Evolutionary conservation across 2,113 vertebrate species (phyloP), one percentile per base, ranked within the genome.

Genomic region (Notothenia rossii): DNA sequence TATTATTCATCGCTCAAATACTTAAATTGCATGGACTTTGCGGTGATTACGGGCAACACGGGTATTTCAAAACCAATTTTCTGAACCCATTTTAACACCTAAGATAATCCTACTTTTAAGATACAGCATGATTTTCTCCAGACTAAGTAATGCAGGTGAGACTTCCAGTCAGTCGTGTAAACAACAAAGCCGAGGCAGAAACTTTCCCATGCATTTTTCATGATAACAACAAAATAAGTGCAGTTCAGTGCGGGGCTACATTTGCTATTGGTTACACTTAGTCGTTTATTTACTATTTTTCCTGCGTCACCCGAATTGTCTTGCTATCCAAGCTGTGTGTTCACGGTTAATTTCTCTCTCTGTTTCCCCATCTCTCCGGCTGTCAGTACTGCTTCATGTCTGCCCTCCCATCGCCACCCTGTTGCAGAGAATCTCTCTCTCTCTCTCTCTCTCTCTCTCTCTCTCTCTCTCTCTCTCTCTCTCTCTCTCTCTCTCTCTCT

Each of bases 331-430:
- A 36, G 36, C 36, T 36, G 36, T 36, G 36, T 36, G 36, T 36
- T 36, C 36, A 36, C 36, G 36, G 36, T 36, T 36, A 36, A 36
- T 81, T 80, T 69, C 79, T 86, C 81, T 89, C 71, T 15, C 51
- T 60, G 43, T 50, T 53, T 49, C 36, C 50, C 50, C 59, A 45
- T 79, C 68, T 74, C 77, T 82, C 72, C 66, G 72, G 65, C 86
- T 86, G 75, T 91, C 86, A 85, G 54, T 51, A 17, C 56, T 29
- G 64, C 79, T 89, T 62, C 79, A 60, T 20, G 76, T 67, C 58
- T 66, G 65, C 17, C 69, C 36, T 18, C 9, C 71, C 46, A 9
- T 17, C 45, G 64, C 75, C 66, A 48, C 67, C 59, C 69, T 80
- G 22, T 7, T 18, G 72, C 77, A 81, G 54, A 63, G 71, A 65